These are phyloP conservation scores for Megaceryle maxima DNA, from an alignment of 2,113 vertebrate genomes.

Conservation along the genomic window DNA sequence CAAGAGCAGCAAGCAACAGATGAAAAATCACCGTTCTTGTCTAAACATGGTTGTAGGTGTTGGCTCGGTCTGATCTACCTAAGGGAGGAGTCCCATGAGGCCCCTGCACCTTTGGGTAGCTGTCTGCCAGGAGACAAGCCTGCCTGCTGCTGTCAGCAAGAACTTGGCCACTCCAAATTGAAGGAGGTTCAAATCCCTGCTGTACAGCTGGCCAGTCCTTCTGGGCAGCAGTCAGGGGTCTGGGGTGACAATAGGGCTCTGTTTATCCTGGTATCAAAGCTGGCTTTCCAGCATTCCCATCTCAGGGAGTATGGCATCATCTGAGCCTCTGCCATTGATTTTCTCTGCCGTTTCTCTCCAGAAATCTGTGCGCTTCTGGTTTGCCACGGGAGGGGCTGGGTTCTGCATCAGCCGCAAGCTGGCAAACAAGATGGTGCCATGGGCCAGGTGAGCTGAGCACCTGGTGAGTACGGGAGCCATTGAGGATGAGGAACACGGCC, in stretches of 20 bases:
- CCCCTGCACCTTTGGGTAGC: not conserved
- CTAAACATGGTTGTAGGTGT: not conserved
- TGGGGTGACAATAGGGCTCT: not conserved
- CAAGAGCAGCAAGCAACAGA: not conserved
- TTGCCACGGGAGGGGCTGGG: conserved; percentile 91
- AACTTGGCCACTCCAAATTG: not conserved
- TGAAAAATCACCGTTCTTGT: not conserved
- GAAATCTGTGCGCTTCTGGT: conserved; percentile 91
- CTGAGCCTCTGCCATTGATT: not conserved
- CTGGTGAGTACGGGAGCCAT: not conserved
- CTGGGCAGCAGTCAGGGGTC: not conserved
- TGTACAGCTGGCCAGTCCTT: not conserved
- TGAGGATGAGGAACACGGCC: not conserved
- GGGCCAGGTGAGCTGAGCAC: conserved; percentile 84
- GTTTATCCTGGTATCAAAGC: not conserved
- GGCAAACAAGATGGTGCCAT: conserved; percentile 88
- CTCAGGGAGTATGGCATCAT: not conserved
- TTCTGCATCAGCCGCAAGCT: conserved; percentile 89
- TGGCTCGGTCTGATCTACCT: not conserved
- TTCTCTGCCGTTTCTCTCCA: conserved; percentile 52
- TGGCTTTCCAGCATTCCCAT: not conserved
- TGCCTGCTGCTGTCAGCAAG: not conserved
- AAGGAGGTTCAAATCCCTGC: not conserved
- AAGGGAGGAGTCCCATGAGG: rapidly evolving
- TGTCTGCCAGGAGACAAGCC: not conserved